Evolutionary conservation across 2,888 invertebrate species (phyloP).

Genomic region (Leptogaster cylindrica): DNA sequence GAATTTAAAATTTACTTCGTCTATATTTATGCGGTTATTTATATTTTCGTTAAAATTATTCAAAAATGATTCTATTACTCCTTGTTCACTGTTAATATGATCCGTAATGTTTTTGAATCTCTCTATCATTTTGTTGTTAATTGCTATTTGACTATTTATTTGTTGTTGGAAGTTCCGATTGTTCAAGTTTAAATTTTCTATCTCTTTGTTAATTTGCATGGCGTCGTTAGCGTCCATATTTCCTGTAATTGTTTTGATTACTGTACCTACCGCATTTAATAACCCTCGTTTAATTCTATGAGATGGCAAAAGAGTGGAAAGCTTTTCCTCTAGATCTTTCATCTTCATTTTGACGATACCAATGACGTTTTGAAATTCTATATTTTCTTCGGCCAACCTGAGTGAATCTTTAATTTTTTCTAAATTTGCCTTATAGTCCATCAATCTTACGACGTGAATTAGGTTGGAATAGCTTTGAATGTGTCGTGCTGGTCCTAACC

Average conservation of each 20-base stretch:
- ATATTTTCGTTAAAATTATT: slow-evolving; percentile 39
- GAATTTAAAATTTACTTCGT: slow-evolving; percentile 11
- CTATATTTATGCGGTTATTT: slow-evolving; percentile 26
- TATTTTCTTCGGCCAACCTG: slow-evolving; percentile 8
- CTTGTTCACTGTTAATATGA: slow-evolving; percentile 45
- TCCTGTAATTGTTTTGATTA: slow-evolving; percentile 7
- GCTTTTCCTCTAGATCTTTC: not conserved
- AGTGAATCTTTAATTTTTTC: slow-evolving; percentile 30
- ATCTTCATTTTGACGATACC: not conserved
- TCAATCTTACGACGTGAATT: slow-evolving; percentile 1
- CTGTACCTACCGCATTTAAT: slow-evolving; percentile 8
- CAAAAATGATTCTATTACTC: slow-evolving; percentile 37
- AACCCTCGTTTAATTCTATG: slow-evolving; percentile 14
- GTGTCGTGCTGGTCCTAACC: slow-evolving; percentile 15
- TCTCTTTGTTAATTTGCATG: slow-evolving; percentile 20
- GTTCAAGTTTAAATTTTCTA: slow-evolving; percentile 18
- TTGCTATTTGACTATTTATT: slow-evolving; percentile 29
- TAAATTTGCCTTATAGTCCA: slow-evolving; percentile 20
- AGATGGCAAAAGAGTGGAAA: not conserved
- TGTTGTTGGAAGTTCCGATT: slow-evolving; percentile 27
- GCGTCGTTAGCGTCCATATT: slow-evolving; percentile 11
- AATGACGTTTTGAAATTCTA: slow-evolving; percentile 12
- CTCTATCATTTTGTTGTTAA: slow-evolving; percentile 45
- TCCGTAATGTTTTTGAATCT: slow-evolving; percentile 46
- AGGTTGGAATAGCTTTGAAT: not conserved